Evolutionary conservation across 2,113 vertebrate genomes (phyloP).

Genomic region (Callithrix jacchus): DNA sequence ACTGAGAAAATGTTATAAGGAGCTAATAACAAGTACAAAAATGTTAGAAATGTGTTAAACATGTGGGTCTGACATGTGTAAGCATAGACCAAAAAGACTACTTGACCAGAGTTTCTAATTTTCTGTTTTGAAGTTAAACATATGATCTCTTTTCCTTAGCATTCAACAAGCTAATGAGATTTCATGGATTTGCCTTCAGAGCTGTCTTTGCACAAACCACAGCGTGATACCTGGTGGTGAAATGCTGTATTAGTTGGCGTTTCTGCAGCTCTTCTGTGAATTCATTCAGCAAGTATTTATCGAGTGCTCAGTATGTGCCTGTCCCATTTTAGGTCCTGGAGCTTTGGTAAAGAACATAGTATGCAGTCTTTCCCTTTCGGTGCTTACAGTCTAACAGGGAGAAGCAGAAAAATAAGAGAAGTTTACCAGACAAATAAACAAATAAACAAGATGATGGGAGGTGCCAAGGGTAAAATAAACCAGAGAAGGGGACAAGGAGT

Average conservation of each 20-base stretch:
- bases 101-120: background rate
- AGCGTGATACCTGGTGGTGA: background rate
- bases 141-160: background rate
- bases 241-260: background rate
- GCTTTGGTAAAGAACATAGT: rapidly evolving
- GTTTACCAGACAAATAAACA: background rate
- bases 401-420: background rate
- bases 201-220: background rate
- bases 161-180: background rate
- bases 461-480: background rate
- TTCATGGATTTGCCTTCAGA: background rate
- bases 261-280: background rate
- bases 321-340: background rate
- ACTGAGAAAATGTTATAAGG: background rate
- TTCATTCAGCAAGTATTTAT: background rate
- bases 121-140: background rate
- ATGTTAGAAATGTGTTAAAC: background rate
- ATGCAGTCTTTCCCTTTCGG: background rate
- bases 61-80: background rate
- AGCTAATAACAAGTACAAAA: background rate
- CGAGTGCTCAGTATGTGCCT: background rate
- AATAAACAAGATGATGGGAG: background rate
- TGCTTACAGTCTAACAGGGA: background rate
- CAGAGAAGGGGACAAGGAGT: too few species aligned
- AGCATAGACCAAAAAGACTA: background rate